These are phyloP conservation scores for Rhabdomys pumilio DNA, from an alignment of 2,797 vertebrate genomes.

Conservation along the genomic window DNA sequence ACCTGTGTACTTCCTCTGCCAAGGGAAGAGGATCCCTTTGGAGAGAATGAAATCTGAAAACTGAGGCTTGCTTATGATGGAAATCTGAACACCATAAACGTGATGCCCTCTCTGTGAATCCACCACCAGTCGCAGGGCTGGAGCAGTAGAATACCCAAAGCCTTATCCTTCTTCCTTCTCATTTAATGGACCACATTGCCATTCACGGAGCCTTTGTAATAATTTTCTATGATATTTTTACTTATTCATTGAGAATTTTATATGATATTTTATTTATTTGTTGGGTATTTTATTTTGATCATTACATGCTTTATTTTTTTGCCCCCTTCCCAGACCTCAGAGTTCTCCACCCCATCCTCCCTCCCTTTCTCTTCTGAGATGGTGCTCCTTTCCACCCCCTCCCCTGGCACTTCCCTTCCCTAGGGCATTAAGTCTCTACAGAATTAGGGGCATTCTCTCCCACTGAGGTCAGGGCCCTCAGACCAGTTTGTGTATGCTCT, in stretches of 20 bases:
- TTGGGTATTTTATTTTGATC: no score
- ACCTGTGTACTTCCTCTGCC: rapidly evolving
- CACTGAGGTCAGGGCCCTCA: no score
- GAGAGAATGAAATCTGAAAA: not conserved
- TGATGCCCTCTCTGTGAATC: not conserved
- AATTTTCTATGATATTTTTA: not conserved
- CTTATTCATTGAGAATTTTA: not conserved
- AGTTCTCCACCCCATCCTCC: no score
- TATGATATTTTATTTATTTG: not conserved
- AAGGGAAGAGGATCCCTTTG: not conserved
- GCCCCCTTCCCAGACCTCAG: no score
- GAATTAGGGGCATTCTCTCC: no score
- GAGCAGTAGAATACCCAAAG: not conserved
- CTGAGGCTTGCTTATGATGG: not conserved
- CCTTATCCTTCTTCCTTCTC: not conserved
- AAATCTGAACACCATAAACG: not conserved
- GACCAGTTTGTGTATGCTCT: no score
- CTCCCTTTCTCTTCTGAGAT: no score
- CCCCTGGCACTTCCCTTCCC: no score
- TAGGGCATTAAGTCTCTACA: no score
- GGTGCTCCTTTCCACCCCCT: no score
- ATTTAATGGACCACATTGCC: not conserved
- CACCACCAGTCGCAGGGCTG: rapidly evolving
- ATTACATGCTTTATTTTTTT: no score
- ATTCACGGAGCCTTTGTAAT: no score